Base-by-base conservation (phyloP, 23 tunicate species). In the Ciona savignyi region DNA sequence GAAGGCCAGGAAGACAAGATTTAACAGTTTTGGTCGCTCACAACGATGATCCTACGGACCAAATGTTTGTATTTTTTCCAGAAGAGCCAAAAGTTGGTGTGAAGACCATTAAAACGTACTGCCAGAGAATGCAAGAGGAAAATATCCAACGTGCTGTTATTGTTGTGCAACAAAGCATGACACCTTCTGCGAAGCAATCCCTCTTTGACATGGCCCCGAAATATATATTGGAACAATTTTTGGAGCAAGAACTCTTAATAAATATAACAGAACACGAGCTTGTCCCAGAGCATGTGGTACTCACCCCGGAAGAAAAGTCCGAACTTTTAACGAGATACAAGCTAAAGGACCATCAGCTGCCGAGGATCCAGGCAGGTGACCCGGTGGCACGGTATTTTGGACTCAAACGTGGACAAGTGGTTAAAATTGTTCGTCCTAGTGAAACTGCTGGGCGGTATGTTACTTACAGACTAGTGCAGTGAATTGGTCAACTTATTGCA, bases 391-490 rank as follows among this genome's bases (percentile, higher is more conserved):
- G 98, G 32, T 93, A 93, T 69, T 93, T 82, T 71, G 98, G 98
- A 31, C 75, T 93, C 24, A 86, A 93, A 63, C 88, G 98, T 23
- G 98, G 98, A 20, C 98, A 93, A 66, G 98, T 93, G 32, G 93
- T 93, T 9, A 93, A 93, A 77, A 93, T 93, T 74, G 93, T 93
- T 20, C 80, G 98, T 27, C 88, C 88, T 1, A 81, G 88, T 78
- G 98, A 93, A 69, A 93, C 98, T 51, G 98, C 98, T 27, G 98
- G 98, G 33, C 84, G 98, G 23, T 93, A 93, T 34, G 89, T 93
- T 3, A 93, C 98, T 23, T 93, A 86, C 79, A 78, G 98, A 74
- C 73, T 93, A 22, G 98, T 93, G 15, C 97, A 91, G 64, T 91
- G 72, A 87, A 32, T n/a, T n/a, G n/a, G n/a, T n/a, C n/a, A n/a